Percentiles rank a stretch among this genome's conserved stretches.
phyloP scores from a whole-genome alignment of 2,113 vertebrate species.

The Equus quagga region DNA sequence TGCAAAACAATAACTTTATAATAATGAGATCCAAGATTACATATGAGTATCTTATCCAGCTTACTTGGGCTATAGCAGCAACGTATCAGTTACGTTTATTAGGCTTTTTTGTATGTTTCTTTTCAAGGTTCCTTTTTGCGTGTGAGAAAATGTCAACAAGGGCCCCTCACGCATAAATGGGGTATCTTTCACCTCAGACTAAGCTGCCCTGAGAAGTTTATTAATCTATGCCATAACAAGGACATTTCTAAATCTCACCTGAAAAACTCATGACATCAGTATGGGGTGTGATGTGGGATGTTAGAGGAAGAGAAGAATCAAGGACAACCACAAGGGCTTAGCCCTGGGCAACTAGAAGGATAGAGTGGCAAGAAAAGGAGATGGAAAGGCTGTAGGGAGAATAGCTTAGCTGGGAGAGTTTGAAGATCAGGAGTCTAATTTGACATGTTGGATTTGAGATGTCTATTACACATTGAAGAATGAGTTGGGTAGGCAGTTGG shows the following conservation, averaged over 20 bases:
- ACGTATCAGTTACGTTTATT: background rate
- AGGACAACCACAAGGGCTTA: background rate
- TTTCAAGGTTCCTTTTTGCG: background rate
- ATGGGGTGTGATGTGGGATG: background rate
- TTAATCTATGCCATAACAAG: background rate
- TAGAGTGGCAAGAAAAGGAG: background rate
- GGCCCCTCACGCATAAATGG: background rate
- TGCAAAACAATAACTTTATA: background rate
- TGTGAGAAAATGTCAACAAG: background rate
- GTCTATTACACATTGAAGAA: background rate
- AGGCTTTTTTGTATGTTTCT: background rate
- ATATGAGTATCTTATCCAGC: background rate
- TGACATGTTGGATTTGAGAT: background rate
- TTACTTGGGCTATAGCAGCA: background rate
- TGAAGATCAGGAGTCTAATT: background rate
- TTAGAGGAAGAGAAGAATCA: slow-evolving; percentile 5
- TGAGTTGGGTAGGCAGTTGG: background rate
- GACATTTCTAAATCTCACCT: background rate
- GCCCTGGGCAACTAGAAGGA: background rate
- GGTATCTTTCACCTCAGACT: background rate
- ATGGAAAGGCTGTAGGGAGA: background rate
- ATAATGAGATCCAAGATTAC: background rate
- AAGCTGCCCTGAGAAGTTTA: background rate
- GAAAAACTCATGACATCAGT: background rate
- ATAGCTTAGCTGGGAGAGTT: background rate